Base-by-base conservation (phyloP, 2,888 invertebrate species). In the Chloromyia formosa region DNA sequence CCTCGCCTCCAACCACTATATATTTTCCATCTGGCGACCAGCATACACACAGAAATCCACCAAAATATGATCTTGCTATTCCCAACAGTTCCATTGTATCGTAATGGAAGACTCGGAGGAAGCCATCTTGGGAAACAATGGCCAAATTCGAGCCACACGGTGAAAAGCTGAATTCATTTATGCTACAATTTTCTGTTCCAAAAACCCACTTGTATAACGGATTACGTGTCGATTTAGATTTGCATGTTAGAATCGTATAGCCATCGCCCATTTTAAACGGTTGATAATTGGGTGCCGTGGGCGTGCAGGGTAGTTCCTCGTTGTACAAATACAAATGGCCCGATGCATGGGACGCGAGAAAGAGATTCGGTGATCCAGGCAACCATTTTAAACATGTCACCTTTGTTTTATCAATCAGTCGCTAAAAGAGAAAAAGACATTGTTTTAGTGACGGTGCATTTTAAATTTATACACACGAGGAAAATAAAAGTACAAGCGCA, bases 301-400 rank as follows among this genome's bases (percentile, higher is more conserved):
- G 92, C 9, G 95, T 94, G 86, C 97, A 97, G 9, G 93, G 90
- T 79, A 97, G 87, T 86, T 97, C 97, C 86, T 97, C 97, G 86
- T 97, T 97, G 87, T 98, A 99, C 73, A 98, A 91, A 87, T 99
- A 99, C 81, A 99, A 90, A 84, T 97, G 95, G 20, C 99, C 99
- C 75, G 97, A 97, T 77, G 94, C 91, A 86, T 99, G 97, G 69
- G 98, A 94, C 75, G 95, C 95, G 80, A 98, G 88, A 86, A 99
- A 99, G 80, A 96, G 89, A 83, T 96, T 96, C 80, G 94, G 91
- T 66, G 96, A 97, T 75, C 94, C 95, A 20, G 99, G 99, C 80
- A 99, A 92, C 98, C 99, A 99, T 82, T 94, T 92, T 82, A 99
- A 92, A 86, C 98, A 98, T 56, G 98, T 99, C 81, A 98, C 86